Evolutionary conservation across 2,888 invertebrate species (phyloP), one percentile per base, ranked within the genome.

Genomic region (Heliconius ismenius): DNA sequence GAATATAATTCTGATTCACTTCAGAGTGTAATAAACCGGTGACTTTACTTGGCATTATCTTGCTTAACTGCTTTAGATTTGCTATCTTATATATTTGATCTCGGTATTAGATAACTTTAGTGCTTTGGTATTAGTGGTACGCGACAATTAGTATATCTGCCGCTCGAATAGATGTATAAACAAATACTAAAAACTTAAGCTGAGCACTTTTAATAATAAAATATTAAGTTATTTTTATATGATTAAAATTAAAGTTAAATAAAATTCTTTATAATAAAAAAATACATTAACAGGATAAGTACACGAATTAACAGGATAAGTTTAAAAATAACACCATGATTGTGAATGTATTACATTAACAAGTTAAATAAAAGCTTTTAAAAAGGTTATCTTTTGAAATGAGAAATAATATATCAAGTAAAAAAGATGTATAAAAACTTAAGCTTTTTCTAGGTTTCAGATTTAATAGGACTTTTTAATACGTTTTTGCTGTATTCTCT

Each of bases 1-100:
- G 83, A 83, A 84, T 81, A 82, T 82, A 78, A 79, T 78, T 78
- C 74, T 82, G 80, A 83, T 84, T 84, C 84, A 83, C 85, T 85
- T 84, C 83, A 81, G 83, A 84, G 82, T 81, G 80, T 81, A 81
- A 79, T 81, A 81, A 84, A 84, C 84, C 79, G 79, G 74, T 82
- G 83, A 76, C 76, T 76, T 79, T 72, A 76, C 77, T 77, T 69
- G 75, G 78, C 76, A 78, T 79, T 76, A 74, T 76, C 74, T 77
- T 77, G 76, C 74, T 73, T 74, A 76, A 79, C 75, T 74, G 76
- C 67, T 76, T 75, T 64, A 72, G 77, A 79, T 77, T 74, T 65
- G 76, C 74, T 77, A 77, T 79, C 79, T 76, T 39, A 54, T 74
- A 77, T 72, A 76, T 72, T 64, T 76, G 77, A 79, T 79, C 73